Evolutionary conservation across 2,113 vertebrate genomes (phyloP).

Genomic region (Mus spicilegus): DNA sequence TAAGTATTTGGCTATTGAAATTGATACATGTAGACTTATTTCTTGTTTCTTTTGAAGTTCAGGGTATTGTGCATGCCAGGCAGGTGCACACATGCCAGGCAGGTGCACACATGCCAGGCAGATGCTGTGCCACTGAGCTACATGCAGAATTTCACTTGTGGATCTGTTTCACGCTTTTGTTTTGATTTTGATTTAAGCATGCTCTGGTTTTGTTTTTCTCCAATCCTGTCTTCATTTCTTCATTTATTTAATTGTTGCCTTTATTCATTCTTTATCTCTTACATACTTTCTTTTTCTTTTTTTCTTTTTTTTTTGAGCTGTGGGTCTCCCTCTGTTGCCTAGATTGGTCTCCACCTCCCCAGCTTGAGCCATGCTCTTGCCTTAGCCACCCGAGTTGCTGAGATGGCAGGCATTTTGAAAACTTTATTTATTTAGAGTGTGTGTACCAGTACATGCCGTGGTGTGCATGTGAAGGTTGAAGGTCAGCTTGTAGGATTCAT

Average conservation of each 20-base stretch:
- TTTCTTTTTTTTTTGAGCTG: background rate
- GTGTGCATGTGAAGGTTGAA: background rate
- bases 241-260: background rate
- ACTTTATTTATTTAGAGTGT: background rate
- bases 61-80: background rate
- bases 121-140: background rate
- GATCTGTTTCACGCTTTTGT: background rate
- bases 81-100: background rate
- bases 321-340: background rate
- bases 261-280: background rate
- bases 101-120: too few species aligned
- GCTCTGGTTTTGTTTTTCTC: background rate
- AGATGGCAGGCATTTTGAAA: background rate
- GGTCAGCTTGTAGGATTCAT: background rate
- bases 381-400: background rate
- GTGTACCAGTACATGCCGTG: background rate
- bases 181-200: background rate
- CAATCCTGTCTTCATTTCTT: slow-evolving; percentile 21
- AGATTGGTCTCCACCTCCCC: background rate
- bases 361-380: background rate
- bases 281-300: background rate
- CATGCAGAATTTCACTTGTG: background rate
- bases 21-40: background rate
- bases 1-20: background rate
- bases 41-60: background rate